Conservation (phyloP, 2,888 invertebrate species). For the Pandemis cinnamomeana region DNA sequence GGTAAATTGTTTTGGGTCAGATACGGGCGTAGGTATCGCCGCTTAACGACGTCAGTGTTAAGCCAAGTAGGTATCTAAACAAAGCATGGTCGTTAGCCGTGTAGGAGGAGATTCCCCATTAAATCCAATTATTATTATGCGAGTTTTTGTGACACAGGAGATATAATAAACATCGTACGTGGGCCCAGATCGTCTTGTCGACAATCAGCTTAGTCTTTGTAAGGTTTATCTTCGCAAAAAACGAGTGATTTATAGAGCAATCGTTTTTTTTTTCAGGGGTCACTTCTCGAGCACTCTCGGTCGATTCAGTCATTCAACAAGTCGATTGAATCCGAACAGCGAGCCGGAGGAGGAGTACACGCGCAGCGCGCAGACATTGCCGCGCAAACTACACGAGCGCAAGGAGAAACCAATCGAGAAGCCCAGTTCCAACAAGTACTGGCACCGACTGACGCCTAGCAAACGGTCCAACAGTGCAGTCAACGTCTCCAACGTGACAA, state of each 20-base stretch:
- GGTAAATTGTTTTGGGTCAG: slow-evolving; percentile 45
- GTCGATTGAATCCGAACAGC: slow-evolving; percentile 86
- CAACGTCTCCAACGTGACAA: slow-evolving; percentile 85
- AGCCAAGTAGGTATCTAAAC: slow-evolving; percentile 59
- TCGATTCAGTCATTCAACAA: slow-evolving; percentile 92
- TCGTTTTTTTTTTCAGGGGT: slow-evolving; percentile 84
- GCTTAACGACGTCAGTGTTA: slow-evolving; percentile 42
- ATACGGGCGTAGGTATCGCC: slow-evolving; percentile 46
- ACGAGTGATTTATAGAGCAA: slow-evolving; percentile 50
- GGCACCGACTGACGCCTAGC: slow-evolving; percentile 81
- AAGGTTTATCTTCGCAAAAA: slow-evolving; percentile 49
- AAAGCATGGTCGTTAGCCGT: slow-evolving; percentile 68
- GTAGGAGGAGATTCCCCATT: slow-evolving; percentile 77
- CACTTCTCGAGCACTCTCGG: slow-evolving; percentile 90
- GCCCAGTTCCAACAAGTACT: slow-evolving; percentile 75
- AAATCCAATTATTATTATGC: slow-evolving; percentile 75
- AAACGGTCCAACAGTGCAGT: slow-evolving; percentile 86
- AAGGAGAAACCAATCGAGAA: slow-evolving; percentile 77
- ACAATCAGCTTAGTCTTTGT: slow-evolving; percentile 61
- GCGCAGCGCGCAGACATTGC: slow-evolving; percentile 90
- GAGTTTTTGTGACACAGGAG: slow-evolving; percentile 69
- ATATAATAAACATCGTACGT: slow-evolving; percentile 72
- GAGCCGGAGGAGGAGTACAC: slow-evolving; percentile 80
- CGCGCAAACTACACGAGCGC: slow-evolving; percentile 86
- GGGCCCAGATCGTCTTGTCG: slow-evolving; percentile 62